Conservation (phyloP, 2,888 invertebrate species). For the Sinelater perroti region DNA sequence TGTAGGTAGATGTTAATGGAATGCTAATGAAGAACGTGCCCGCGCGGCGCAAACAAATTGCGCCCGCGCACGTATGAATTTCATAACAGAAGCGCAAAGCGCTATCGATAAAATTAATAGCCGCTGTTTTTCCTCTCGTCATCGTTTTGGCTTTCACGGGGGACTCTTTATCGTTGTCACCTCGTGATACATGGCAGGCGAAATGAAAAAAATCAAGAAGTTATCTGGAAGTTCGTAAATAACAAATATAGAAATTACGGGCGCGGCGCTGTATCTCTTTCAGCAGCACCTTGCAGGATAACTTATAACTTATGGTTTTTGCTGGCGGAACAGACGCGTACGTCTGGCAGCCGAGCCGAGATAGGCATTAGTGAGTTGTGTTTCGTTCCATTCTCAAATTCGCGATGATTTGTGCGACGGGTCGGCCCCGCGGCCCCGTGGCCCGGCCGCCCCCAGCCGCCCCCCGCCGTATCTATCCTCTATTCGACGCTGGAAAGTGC, state of each 20-base stretch:
- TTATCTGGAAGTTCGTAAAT: conserved; percentile 49
- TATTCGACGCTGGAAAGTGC: conserved; percentile 66
- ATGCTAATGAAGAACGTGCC: not conserved
- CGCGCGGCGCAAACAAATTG: conserved; percentile 19
- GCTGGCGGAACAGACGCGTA: conserved; percentile 43
- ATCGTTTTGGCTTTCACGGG: conserved; percentile 47
- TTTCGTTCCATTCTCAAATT: conserved; percentile 49
- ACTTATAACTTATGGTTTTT: conserved; percentile 47
- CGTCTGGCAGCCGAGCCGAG: conserved; percentile 41
- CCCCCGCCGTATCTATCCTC: conserved; percentile 43
- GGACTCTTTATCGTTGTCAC: conserved; percentile 51
- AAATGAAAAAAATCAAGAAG: conserved; percentile 48
- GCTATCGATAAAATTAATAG: conserved; percentile 56
- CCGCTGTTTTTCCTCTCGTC: conserved; percentile 50
- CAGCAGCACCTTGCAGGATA: conserved; percentile 46
- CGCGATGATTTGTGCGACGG: conserved; percentile 54
- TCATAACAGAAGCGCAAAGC: conserved; percentile 42
- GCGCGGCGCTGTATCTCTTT: conserved; percentile 44
- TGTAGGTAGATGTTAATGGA: too few species aligned
- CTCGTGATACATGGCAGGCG: conserved; percentile 47
- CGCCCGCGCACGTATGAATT: conserved; percentile 39
- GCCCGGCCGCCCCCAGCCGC: too few species aligned
- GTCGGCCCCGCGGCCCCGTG: too few species aligned
- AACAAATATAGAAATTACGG: conserved; percentile 48
- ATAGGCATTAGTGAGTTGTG: conserved; percentile 43